phyloP scores from a whole-genome alignment of 2,113 vertebrate species.

The Tetrao urogallus region DNA sequence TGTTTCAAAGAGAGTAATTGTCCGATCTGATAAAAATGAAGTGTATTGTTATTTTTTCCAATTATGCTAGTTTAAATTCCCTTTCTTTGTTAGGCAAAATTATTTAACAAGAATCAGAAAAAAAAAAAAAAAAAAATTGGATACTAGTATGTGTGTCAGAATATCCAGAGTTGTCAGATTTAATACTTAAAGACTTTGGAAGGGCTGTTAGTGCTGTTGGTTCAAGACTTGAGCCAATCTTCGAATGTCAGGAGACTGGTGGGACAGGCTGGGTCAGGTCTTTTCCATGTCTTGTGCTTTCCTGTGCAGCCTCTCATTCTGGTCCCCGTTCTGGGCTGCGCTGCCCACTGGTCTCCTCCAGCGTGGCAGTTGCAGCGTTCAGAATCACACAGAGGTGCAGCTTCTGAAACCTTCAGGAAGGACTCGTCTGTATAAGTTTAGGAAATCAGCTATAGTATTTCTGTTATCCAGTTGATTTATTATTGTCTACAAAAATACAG shows the following conservation, averaged over 20 bases:
- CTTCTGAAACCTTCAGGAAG: slow-evolving; percentile 51
- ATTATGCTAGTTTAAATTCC: slow-evolving; percentile 38
- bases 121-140: slow-evolving; percentile 23
- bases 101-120: slow-evolving; percentile 35
- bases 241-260: background rate
- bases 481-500: slow-evolving; percentile 59
- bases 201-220: background rate
- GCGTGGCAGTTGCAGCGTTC: background rate
- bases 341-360: slow-evolving; percentile 33
- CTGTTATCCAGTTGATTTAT: slow-evolving; percentile 68
- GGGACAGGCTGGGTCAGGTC: slow-evolving; percentile 10
- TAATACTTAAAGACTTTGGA: slow-evolving; percentile 45
- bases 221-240: slow-evolving; percentile 11
- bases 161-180: slow-evolving; percentile 56
- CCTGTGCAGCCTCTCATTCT: background rate
- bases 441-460: slow-evolving; percentile 47
- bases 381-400: slow-evolving; percentile 14
- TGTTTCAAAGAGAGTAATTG: slow-evolving; percentile 3
- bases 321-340: background rate
- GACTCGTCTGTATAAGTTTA: slow-evolving; percentile 29
- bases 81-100: slow-evolving; percentile 37
- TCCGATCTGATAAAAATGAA: slow-evolving; percentile 32
- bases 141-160: slow-evolving; percentile 1
- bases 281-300: background rate
- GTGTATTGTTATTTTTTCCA: slow-evolving; percentile 49